Evolutionary conservation across 64 coral and sea anemone genomes (phyloP), one percentile per base, ranked within the genome.

Genomic region (Catalaphyllia jardinei): DNA sequence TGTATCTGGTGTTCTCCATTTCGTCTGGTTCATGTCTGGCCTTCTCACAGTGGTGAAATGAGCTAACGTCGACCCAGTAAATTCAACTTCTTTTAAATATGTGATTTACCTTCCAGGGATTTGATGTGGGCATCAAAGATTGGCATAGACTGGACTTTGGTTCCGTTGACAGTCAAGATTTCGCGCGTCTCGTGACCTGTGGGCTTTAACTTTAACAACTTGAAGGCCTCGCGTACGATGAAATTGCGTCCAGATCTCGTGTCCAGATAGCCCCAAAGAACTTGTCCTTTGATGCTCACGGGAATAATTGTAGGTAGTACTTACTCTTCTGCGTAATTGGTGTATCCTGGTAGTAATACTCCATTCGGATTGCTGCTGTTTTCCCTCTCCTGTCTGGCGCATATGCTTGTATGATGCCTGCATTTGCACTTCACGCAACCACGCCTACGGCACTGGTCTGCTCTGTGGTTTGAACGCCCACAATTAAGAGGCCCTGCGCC

Each of bases 401-500:
- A 88, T 52, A 93, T 62, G 77, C 91, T 93, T 46, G 85, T 88
- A 78, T 88, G 91, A 52, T 93, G 85, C 29, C 50, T 93, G 24
- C 30, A 86, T 62, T 88, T 93, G 61, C 91, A 93, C 42, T 82
- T 81, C 16, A 29, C n/a, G 35, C 79, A 93, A 5, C 54, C 52
- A 19, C 92, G 87, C 50, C 78, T 76, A 2, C 33, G 77, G 78
- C 91, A 83, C 72, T 83, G 62, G 67, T 79, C 62, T 46, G 77
- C 92, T 30, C 54, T 69, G 46, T 91, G 89, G 0, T 76, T 76
- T 20, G 75, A 39, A 20, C 91, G 15, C 38, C 39, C 77, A 76
- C 91, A 88, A 64, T 93, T 88, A 57, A 88, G n/a, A n/a, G n/a
- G n/a, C n/a, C n/a, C n/a, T n/a, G n/a, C n/a, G n/a, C n/a, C n/a